Base-by-base conservation (phyloP, 2,113 vertebrate genomes). In the Pelobates fuscus region DNA sequence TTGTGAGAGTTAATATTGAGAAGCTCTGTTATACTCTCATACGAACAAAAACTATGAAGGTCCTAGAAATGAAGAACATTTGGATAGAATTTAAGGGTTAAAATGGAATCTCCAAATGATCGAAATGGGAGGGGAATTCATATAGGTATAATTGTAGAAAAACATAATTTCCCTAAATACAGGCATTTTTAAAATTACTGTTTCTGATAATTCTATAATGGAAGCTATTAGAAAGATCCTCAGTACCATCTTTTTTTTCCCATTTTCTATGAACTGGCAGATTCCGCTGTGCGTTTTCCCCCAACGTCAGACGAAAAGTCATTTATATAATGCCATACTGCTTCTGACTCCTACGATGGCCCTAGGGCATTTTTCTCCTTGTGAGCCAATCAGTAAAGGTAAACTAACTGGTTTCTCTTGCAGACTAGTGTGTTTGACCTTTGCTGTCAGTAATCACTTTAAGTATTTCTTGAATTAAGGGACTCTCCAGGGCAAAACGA, bases 391-490 rank as follows among this genome's bases (percentile, higher is more conserved):
- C 70, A 30, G 43, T 20, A 8, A 11, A 4, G 25, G 12, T 54
- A 52, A 24, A 54, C 59, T 63, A 74, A 63, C 70, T 24, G 70
- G 49, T 43, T 55, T 27, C 26, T 52, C 46, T 64, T 6, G 8
- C 44, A 26, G 43, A 24, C 57, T 29, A 17, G 8, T 49, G 43
- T 52, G 60, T 64, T 54, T 72, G 70, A 72, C 70, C 70, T 72
- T 72, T 72, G 60, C 70, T 72, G 70, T 72, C 70, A 72, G 59
- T 72, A 72, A 72, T 72, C 70, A 72, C 60, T 64, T 52, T 27
- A 55, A 64, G 60, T 64, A 72, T 72, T 72, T 72, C 70, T 25
- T 32, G 26, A 64, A 54, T 18, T 63, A 63, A 72, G 60, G 60
- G 26, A 25, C 20, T 72, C 59, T 64, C 70, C 6, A 24, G 70